Percentiles rank a stretch among this genome's conserved stretches.
Conservation (phyloP, 1,140 invertebrate genomes). For the Ditylenchus dipsaci region DNA sequence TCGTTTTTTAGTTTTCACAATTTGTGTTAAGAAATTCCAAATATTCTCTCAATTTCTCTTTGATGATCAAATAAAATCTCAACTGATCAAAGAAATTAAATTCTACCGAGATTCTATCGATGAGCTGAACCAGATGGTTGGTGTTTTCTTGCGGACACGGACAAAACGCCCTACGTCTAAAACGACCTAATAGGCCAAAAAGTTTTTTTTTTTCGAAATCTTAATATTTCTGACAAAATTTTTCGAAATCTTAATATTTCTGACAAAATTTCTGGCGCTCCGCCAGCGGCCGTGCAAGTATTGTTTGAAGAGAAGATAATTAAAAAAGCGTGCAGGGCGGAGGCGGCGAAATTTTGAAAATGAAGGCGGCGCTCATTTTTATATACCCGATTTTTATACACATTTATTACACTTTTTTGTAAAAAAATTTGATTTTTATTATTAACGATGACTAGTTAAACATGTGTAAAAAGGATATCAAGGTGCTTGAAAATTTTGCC, state of each 20-base stretch:
- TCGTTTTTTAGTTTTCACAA: constrained; percentile 74
- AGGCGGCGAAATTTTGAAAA: no score
- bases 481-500: no score
- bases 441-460: no score
- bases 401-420: no score
- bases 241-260: not conserved
- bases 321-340: no score
- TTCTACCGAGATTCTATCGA: constrained; percentile 67
- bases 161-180: not conserved
- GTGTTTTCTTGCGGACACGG: not conserved
- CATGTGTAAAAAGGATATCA: no score
- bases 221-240: constrained; percentile 3
- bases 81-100: constrained; percentile 79
- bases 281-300: no score
- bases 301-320: no score
- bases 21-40: constrained; percentile 69
- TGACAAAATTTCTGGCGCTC: no score
- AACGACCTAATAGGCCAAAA: constrained; percentile 10
- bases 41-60: constrained; percentile 95
- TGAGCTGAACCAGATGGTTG: constrained; percentile 57
- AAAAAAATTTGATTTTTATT: no score
- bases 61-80: constrained; percentile 95
- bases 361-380: no score
- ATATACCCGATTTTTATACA: no score
- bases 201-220: constrained; percentile 5